Base-by-base conservation (phyloP, 2,113 vertebrate species). In the Connochaetes taurinus region DNA sequence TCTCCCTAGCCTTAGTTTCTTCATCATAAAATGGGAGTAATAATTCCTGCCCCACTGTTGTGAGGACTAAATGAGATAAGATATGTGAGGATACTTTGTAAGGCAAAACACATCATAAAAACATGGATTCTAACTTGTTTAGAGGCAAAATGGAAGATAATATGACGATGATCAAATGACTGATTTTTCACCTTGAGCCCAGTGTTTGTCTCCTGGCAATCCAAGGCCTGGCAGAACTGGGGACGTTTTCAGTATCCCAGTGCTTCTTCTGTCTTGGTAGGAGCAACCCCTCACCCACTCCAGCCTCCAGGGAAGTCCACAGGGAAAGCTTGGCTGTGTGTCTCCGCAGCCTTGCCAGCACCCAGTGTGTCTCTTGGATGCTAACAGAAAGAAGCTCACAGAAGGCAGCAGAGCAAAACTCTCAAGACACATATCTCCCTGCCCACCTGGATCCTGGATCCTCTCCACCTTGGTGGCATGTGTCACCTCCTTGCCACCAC, bases 381-480 rank as follows among this genome's bases (percentile, higher is more conserved):
- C 53, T 8, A 3, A 43, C 6, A 31, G 25, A 23, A 40, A 45
- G 52, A 40, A 88, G 58, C 10, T 9, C 23, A 33, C 14, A 53
- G 43, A 52, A 83, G 91, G 60, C 16, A 53, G 43, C 64, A 36
- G 16, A 90, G 16, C 16, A 47, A 71, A 29, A 33, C 23, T 84
- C 55, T 52, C 43, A n/a, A 81, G 40, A 27, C 6, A 16, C 52
- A 7, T 0, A 1, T 10, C 5, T 50, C 58, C 21, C 53, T n/a
- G 7, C n/a, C 60, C 7, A 1, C 36, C 83, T 6, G 29, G 17
- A 29, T 58, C n/a, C n/a, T 43, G 71, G 25, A 40, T 23, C 31
- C 27, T 43, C 45, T 67, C 84, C 33, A 8, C 33, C 21, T 11
- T 76, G 4, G 0, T 8, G 74, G 21, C 53, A 23, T 0, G 0